Conservation (phyloP, 1,140 invertebrate genomes). For the Vanessa atalanta region DNA sequence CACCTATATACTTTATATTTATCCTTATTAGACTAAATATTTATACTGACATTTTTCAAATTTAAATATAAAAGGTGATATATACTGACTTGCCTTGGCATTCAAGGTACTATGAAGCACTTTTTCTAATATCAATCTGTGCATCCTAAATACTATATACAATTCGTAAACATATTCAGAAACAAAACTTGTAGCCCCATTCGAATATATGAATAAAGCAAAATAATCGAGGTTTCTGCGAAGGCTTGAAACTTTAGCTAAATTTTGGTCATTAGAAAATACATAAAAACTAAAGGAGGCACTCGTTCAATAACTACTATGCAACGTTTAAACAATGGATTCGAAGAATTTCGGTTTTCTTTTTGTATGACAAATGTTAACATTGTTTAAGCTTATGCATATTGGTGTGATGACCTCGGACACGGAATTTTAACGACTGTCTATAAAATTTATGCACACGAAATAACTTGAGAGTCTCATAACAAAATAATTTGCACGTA, state of each 20-base stretch:
- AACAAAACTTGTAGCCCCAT: too few species aligned
- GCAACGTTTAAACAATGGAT: conserved; percentile 27
- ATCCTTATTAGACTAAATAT: too few species aligned
- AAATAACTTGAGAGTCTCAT: conserved; percentile 5
- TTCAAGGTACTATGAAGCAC: neutral
- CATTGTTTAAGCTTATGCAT: conserved; percentile 17
- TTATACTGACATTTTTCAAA: too few species aligned
- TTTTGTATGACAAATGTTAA: conserved; percentile 28
- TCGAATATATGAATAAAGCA: too few species aligned
- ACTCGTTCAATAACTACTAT: conserved; percentile 16
- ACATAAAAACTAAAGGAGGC: conserved; percentile 9
- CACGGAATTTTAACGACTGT: conserved; percentile 35
- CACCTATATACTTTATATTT: too few species aligned
- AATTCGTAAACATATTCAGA: neutral
- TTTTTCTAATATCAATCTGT: neutral
- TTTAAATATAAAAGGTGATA: too few species aligned
- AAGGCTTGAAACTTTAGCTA: neutral
- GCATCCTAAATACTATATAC: neutral
- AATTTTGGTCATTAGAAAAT: conserved; percentile 3
- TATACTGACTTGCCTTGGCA: neutral
- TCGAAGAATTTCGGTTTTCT: conserved; percentile 22
- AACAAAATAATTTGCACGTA: conserved; percentile 21
- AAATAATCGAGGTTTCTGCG: neutral
- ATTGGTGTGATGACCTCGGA: conserved; percentile 15
- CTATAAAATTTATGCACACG: conserved; percentile 29